phyloP scores from a whole-genome alignment of 2,113 vertebrate species.

The Peromyscus maniculatus region DNA sequence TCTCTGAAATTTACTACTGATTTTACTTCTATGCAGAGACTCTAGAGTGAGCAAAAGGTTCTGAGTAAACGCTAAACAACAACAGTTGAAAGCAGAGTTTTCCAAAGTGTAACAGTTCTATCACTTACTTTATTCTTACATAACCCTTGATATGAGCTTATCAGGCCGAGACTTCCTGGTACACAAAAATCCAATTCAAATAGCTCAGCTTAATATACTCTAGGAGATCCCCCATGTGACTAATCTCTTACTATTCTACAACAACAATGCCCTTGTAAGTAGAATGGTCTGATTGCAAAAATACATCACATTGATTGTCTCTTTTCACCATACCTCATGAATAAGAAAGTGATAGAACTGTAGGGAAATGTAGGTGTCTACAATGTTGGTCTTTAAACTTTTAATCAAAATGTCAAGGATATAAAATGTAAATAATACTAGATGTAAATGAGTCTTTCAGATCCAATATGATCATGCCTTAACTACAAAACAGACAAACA shows the following conservation, averaged over 20 bases:
- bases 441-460: slow-evolving; percentile 60
- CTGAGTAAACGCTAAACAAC: background rate
- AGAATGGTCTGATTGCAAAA: slow-evolving; percentile 54
- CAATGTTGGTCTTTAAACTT: slow-evolving; percentile 48
- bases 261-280: background rate
- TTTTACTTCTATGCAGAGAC: background rate
- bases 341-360: background rate
- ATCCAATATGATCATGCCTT: background rate
- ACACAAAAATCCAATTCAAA: slow-evolving; percentile 24
- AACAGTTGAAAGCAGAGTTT: background rate
- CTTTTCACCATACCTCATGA: background rate
- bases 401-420: slow-evolving; percentile 67
- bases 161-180: background rate
- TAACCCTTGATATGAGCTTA: background rate
- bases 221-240: background rate
- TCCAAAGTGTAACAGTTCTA: background rate
- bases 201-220: slow-evolving; percentile 26
- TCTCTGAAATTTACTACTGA: background rate
- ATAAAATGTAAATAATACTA: slow-evolving; percentile 56
- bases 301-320: slow-evolving; percentile 27
- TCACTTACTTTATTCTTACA: background rate
- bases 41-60: background rate
- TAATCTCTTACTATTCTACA: slow-evolving; percentile 28
- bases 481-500: background rate
- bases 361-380: background rate